phyloP scores from a whole-genome alignment of 1,140 invertebrate genomes.

The Achroia grisella region DNA sequence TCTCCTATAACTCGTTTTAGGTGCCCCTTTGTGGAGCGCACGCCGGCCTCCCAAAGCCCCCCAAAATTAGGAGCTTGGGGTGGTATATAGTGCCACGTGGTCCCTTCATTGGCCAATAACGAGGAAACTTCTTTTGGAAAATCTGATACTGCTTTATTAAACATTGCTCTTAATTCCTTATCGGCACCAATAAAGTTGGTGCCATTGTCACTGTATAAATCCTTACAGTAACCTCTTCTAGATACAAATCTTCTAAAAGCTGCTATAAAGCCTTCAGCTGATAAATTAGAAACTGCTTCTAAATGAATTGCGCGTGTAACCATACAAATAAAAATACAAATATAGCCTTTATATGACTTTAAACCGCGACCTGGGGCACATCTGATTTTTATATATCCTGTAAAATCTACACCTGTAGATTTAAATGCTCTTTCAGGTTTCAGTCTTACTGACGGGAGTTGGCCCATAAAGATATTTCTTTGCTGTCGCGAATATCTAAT shows the following conservation, averaged over 20 bases:
- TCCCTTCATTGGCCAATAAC: conserved; percentile 1
- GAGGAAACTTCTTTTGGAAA: neutral
- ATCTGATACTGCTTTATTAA: neutral
- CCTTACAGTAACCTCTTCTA: conserved; percentile 1
- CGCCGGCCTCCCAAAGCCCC: neutral
- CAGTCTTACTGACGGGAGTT: neutral
- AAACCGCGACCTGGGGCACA: conserved; percentile 4
- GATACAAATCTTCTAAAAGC: conserved; percentile 7
- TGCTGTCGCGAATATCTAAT: conserved; percentile 1
- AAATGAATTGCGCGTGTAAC: no score
- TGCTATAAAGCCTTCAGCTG: conserved; percentile 7
- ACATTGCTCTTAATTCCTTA: conserved; percentile 1
- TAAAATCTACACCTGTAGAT: conserved; percentile 4
- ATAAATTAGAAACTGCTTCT: conserved; percentile 3
- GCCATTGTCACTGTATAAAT: conserved; percentile 8
- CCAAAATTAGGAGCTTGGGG: conserved; percentile 6
- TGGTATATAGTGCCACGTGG: conserved; percentile 6
- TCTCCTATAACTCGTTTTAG: conserved; percentile 5
- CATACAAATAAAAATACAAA: no score
- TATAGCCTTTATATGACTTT: no score
- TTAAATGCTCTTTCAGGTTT: conserved; percentile 4
- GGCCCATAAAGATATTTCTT: conserved; percentile 4
- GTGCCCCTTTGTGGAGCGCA: neutral
- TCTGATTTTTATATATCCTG: conserved; percentile 1
- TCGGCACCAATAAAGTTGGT: no score